These are phyloP conservation scores for Phalacrocorax pelagicus DNA, from an alignment of 2,113 vertebrate genomes.

Conservation along the genomic window DNA sequence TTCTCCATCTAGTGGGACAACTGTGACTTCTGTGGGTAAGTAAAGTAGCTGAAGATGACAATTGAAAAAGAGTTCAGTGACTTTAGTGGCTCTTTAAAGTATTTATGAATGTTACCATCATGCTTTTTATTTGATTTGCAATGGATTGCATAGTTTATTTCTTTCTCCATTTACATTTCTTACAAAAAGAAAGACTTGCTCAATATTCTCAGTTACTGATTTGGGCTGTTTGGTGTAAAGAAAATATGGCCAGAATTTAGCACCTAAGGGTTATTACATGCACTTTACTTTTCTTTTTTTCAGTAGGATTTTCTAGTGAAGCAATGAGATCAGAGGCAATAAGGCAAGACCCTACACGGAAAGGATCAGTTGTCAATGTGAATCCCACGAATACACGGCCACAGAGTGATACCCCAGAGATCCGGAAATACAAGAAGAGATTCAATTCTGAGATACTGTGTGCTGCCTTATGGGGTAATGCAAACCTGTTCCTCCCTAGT, in stretches of 20 bases:
- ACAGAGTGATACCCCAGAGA: conserved; percentile 97
- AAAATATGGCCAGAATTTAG: not conserved
- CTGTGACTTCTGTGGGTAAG: conserved; percentile 95
- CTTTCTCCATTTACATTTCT: conserved; percentile 59
- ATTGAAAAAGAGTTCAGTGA: conserved; percentile 9
- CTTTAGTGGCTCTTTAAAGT: not conserved
- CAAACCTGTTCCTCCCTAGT: not conserved
- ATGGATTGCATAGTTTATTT: conserved; percentile 38
- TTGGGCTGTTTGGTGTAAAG: not conserved
- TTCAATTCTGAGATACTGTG: conserved; percentile 99
- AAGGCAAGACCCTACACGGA: conserved; percentile 92
- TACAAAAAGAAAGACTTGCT: not conserved
- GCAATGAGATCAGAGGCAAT: conserved; percentile 92
- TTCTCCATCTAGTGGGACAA: conserved; percentile 95
- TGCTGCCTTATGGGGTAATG: conserved; percentile 95
- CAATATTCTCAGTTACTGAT: not conserved
- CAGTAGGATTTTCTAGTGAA: conserved; percentile 91
- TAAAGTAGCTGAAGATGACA: conserved; percentile 31
- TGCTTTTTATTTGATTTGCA: conserved; percentile 44
- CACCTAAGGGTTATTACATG: not conserved
- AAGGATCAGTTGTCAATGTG: conserved; percentile 98
- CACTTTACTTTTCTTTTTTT: conserved; percentile 37
- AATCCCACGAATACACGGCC: conserved; percentile 98
- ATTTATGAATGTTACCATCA: not conserved
- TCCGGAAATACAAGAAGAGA: conserved; percentile 99